Percentiles rank a stretch among this genome's conserved stretches.
These are phyloP conservation scores for Pandemis heparana DNA, from an alignment of 2,888 invertebrate species.

Conservation along the genomic window DNA sequence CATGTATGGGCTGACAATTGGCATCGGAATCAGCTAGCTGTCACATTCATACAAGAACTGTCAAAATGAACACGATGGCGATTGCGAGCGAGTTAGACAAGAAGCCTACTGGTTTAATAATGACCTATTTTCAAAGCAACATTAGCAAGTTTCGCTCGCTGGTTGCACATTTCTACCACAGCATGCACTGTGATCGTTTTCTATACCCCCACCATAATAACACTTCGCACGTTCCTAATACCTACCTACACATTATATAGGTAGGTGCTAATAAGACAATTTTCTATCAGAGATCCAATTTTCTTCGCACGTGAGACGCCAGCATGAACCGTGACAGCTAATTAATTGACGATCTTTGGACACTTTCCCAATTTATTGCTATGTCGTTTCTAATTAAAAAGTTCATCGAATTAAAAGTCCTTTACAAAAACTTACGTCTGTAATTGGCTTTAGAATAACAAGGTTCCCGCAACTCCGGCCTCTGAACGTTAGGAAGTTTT, in stretches of 20 bases:
- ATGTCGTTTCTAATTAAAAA: constrained; percentile 6
- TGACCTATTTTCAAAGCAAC: no score
- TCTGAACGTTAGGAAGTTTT: background rate
- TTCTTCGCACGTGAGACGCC: background rate
- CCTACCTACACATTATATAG: background rate
- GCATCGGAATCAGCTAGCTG: no score
- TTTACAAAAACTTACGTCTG: background rate
- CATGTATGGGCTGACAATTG: no score
- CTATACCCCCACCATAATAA: no score
- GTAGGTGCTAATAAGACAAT: background rate
- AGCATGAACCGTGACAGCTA: constrained; percentile 2
- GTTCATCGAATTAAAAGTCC: background rate
- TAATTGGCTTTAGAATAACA: constrained; percentile 6
- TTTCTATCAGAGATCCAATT: background rate
- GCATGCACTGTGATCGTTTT: no score
- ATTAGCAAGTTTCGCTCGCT: no score
- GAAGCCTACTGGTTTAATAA: no score
- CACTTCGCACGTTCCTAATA: no score
- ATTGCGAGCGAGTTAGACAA: no score
- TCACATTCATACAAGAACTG: no score
- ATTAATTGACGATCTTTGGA: constrained; percentile 5
- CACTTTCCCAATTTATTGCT: background rate
- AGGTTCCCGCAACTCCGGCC: background rate
- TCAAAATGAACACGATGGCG: no score
- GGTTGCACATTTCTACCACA: no score